phyloP scores from a whole-genome alignment of 1,140 invertebrate species.

The Drosophila ercepeae region DNA sequence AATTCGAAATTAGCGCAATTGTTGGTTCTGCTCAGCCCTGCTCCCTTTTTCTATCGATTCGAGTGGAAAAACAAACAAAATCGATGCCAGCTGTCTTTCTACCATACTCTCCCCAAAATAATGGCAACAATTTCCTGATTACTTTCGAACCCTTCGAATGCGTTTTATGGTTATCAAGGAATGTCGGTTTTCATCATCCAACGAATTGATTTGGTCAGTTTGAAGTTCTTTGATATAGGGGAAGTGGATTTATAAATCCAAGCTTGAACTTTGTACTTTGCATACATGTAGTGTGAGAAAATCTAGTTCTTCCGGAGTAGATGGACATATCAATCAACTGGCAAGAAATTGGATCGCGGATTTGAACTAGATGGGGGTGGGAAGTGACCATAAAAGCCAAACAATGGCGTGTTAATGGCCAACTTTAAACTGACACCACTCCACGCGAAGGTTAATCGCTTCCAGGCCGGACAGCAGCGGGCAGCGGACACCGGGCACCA shows the following conservation, averaged over 20 bases:
- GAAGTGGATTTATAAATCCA: neutral
- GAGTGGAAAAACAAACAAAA: conserved; percentile 66
- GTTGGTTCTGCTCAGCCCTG: conserved; percentile 60
- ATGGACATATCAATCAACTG: conserved; percentile 66
- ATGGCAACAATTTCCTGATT: conserved; percentile 78
- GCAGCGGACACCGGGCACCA: conserved; percentile 39
- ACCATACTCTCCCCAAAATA: conserved; percentile 31
- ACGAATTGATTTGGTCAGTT: conserved; percentile 25
- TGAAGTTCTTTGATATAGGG: neutral
- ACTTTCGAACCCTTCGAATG: conserved; percentile 55
- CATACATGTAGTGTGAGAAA: neutral
- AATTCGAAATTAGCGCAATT: conserved; percentile 82
- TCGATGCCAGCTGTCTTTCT: conserved; percentile 50
- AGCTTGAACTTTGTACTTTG: neutral
- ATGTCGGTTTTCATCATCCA: conserved; percentile 45
- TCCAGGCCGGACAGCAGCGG: conserved; percentile 12
- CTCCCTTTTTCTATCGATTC: conserved; percentile 54
- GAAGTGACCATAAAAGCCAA: conserved; percentile 50
- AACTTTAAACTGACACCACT: conserved; percentile 77
- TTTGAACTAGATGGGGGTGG: conserved; percentile 23
- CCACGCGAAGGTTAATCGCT: conserved; percentile 50
- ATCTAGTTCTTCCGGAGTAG: neutral
- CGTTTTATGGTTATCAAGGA: conserved; percentile 61
- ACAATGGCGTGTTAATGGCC: conserved; percentile 81
- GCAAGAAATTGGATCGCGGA: conserved; percentile 60